These are phyloP conservation scores for Agonopterix alstromeriana DNA, from an alignment of 2,888 invertebrate genomes.

Conservation along the genomic window DNA sequence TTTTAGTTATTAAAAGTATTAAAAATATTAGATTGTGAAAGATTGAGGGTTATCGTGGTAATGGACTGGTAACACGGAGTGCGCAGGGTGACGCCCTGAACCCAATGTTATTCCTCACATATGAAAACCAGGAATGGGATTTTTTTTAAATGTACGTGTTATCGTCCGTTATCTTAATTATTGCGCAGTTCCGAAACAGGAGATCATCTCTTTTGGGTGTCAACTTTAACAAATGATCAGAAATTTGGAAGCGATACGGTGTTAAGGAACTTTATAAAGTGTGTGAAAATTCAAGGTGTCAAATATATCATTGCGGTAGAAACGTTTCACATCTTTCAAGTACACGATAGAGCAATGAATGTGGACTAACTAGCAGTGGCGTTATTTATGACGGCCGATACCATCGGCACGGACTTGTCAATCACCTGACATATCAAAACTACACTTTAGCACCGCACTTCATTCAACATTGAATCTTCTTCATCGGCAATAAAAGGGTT, in stretches of 20 bases:
- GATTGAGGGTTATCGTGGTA: too few species aligned
- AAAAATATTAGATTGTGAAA: too few species aligned
- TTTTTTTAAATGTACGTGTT: too few species aligned
- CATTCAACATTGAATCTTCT: constrained; percentile 31
- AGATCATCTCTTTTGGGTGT: too few species aligned
- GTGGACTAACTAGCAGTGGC: constrained; percentile 69
- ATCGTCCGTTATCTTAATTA: too few species aligned
- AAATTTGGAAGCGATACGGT: too few species aligned
- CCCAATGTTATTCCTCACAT: too few species aligned
- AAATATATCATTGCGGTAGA: not conserved
- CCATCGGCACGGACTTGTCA: constrained; percentile 72
- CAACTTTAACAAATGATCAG: too few species aligned
- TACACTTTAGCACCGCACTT: constrained; percentile 25
- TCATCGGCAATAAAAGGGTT: constrained; percentile 24
- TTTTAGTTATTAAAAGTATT: not conserved
- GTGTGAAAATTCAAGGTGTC: not conserved
- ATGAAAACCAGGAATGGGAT: too few species aligned
- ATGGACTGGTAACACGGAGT: too few species aligned
- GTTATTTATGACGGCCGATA: constrained; percentile 69
- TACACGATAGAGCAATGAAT: constrained; percentile 55
- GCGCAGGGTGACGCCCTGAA: too few species aligned
- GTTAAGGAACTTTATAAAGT: not conserved
- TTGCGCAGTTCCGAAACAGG: too few species aligned
- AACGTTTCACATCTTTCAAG: constrained; percentile 11
- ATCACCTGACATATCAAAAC: constrained; percentile 50